Evolutionary conservation across 1,140 invertebrate genomes (phyloP).

Genomic region (Sitophilus oryzae): DNA sequence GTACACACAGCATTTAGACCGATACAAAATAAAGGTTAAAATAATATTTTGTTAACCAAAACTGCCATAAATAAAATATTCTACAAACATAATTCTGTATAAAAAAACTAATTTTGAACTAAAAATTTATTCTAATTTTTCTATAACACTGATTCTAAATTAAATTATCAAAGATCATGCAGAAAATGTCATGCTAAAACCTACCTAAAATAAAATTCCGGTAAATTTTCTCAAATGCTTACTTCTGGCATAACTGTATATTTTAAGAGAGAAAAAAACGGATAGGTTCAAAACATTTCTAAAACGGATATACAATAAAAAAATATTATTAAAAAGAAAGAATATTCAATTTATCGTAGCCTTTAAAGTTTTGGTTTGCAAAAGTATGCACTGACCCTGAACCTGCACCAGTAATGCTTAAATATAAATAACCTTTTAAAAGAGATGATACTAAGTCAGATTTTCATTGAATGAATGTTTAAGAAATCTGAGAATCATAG

Average conservation of each 20-base stretch:
- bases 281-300: neutral
- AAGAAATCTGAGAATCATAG: neutral
- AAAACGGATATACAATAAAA: neutral
- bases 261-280: constrained; percentile 13
- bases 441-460: too few species aligned
- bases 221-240: constrained; percentile 17
- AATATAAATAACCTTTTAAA: too few species aligned
- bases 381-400: neutral
- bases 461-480: constrained; percentile 1
- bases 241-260: constrained; percentile 20
- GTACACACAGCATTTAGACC: neutral
- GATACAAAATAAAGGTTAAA: neutral
- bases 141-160: neutral
- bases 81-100: too few species aligned
- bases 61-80: neutral
- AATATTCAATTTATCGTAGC: neutral
- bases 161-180: neutral
- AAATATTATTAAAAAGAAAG: neutral
- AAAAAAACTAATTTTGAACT: too few species aligned
- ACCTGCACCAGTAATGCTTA: neutral
- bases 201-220: constrained; percentile 18
- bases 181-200: constrained; percentile 6
- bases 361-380: neutral
- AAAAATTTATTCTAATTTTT: neutral
- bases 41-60: constrained; percentile 3